Evolutionary conservation across 2,888 invertebrate species (phyloP), one percentile per base, ranked within the genome.

Genomic region (Myathropa florea): DNA sequence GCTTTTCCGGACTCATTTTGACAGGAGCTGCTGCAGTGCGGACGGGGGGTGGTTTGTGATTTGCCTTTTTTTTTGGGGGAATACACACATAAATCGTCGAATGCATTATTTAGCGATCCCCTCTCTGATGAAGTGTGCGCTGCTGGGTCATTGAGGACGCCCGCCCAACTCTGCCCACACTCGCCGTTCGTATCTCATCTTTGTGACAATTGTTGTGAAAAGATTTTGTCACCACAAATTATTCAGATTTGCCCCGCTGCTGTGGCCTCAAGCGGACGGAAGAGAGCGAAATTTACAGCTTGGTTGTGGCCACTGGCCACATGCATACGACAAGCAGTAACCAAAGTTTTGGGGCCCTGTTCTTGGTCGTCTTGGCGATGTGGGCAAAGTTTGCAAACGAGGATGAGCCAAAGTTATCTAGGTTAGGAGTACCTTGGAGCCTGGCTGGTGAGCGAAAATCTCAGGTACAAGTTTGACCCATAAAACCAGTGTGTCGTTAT

Each of bases 401-500:
- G 30, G 57, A 64, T n/a, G n/a, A 61, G 53, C 55, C 18, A 18
- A 61, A 80, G 39, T 53, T 77, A 82, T 71, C 70, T 72, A 28
- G 86, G 86, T 86, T 78, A 82, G 78, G 68, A 64, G 26, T 23
- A 36, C 61, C 65, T 55, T 72, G 14, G 61, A 30, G 23, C 57
- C 26, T 36, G 26, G 14, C 10, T 0, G 24, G 65, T 68, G 61
- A 18, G 63, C 53, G 26, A 57, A 26, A 63, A 73, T 82, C 53
- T 68, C 63, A 82, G 86, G 75, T 86, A 75, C 33, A 78, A 86
- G 78, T 86, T 83, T 83, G 82, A 82, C 86, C 86, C 61, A 86
- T 75, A 83, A 79, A 79, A 79, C 78, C 78, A 65, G 79, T 78
- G 72, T 77, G 73, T 82, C 65, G 78, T 86, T 82, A 75, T 82